phyloP scores from a whole-genome alignment of 2,888 invertebrate genomes.

The Lucinisca nassula region DNA sequence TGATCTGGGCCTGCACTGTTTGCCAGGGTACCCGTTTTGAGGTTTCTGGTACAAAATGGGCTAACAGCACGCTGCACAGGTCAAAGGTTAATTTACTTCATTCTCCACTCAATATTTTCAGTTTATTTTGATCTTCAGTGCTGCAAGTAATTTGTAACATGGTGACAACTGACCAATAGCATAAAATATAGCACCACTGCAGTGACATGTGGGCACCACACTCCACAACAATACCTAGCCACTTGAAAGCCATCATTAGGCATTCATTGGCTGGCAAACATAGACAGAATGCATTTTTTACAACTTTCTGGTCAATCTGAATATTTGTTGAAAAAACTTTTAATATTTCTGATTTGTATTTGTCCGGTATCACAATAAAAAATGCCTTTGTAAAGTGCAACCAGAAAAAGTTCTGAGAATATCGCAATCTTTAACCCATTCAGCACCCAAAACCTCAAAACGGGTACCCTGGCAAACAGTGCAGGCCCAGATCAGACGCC shows the following conservation, averaged over 20 bases:
- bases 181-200: not conserved
- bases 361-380: too few relatives aligned
- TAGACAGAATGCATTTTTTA: not conserved
- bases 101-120: conserved; percentile 1
- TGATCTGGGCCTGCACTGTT: too few relatives aligned
- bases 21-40: too few relatives aligned
- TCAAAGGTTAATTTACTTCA: conserved; percentile 10
- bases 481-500: too few relatives aligned
- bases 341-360: too few relatives aligned
- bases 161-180: not conserved
- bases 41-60: too few relatives aligned
- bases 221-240: not conserved
- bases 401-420: too few relatives aligned
- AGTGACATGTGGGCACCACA: not conserved
- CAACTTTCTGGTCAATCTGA: not conserved
- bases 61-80: not conserved
- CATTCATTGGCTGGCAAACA: not conserved
- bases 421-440: too few relatives aligned
- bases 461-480: too few relatives aligned
- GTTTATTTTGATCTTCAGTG: conserved; percentile 51
- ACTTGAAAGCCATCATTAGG: not conserved
- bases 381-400: too few relatives aligned
- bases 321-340: too few relatives aligned
- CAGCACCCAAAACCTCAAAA: too few relatives aligned
- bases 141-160: conserved; percentile 22